Base-by-base conservation (phyloP, 1,140 invertebrate species). In the Pomacea maculata region DNA sequence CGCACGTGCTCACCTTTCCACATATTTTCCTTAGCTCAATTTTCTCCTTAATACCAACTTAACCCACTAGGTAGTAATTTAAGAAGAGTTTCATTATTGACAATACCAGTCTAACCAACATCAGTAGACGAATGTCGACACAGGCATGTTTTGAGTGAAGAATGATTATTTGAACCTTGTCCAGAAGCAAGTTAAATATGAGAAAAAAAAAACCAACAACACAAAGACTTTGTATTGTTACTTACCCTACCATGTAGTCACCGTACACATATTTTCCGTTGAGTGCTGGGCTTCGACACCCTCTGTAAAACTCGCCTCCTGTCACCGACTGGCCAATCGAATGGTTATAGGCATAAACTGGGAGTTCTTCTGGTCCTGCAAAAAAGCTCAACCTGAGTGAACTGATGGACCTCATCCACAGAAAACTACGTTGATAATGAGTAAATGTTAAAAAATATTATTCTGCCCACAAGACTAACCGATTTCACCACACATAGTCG, bases 251-350 rank as follows among this genome's bases (percentile, higher is more conserved):
- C 81, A 87, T 85, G 73, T 85, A 90, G 75, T 91, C 90, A 19
- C 88, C 90, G 79, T 87, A 91, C 8, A 91, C 83, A 80, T 89
- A 91, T 21, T 82, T 78, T 19, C 90, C 90, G 73, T 88, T 85
- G 1, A 90, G 80, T 54, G 87, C 86, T 10, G 89, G 90, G 79
- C 83, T 90, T 6, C 85, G 80, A 84, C 89, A 90, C 15, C 90
- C 90, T 75, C 90, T 79, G 84, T 91, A 91, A 61, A 91, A 88
- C 73, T 90, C 84, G 0, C 90, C 90, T 10, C 89, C 90, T 12
- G 88, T 90, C 25, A 91, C 84, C 29, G 89, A 90, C 75, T 89
- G 89, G 11, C 90, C 90, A 6, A 86, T 83, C 25, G 71, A 82
- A 83, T 91, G 90, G 34, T 80, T 78, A 65, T 91, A 91, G 11